These are phyloP conservation scores for Limosa lapponica DNA, from an alignment of 2,797 vertebrate genomes.

Conservation along the genomic window DNA sequence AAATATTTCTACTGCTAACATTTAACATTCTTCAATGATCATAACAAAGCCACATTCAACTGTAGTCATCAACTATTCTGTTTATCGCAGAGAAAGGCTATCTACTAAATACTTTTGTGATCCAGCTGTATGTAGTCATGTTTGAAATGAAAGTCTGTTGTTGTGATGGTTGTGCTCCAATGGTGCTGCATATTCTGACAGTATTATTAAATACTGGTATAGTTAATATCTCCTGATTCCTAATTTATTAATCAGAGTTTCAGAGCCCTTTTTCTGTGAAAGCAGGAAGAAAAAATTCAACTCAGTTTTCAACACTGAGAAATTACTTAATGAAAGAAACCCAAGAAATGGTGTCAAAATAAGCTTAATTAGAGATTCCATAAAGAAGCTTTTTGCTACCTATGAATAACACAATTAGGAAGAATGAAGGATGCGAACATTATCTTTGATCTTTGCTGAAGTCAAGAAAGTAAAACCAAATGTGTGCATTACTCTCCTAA, in stretches of 20 bases:
- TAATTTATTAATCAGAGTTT: conserved; percentile 16
- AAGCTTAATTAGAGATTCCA: conserved; percentile 7
- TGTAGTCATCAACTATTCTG: not conserved
- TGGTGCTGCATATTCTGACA: not conserved
- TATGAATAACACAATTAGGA: not conserved
- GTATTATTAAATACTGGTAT: not conserved
- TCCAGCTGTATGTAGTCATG: not conserved
- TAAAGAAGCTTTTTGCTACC: not conserved
- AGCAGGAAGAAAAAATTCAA: not conserved
- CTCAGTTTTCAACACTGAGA: not conserved
- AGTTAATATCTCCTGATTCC: not conserved
- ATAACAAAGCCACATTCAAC: not conserved
- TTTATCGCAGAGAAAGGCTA: not conserved
- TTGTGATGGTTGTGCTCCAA: not conserved
- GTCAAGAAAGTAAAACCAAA: conserved; percentile 27
- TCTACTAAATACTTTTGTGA: not conserved
- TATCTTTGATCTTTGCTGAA: conserved; percentile 24
- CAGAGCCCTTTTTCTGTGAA: not conserved
- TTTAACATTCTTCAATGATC: not conserved
- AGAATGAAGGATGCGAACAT: not conserved
- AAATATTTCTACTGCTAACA: not conserved
- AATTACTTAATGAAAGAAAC: conserved; percentile 10
- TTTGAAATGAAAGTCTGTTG: not conserved
- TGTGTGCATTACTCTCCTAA: not conserved
- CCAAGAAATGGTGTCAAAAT: conserved; percentile 12